Percentiles rank a stretch among this genome's conserved stretches.
Evolutionary conservation across 2,113 vertebrate species (phyloP).

Genomic region (Brachypteracias leptosomus): DNA sequence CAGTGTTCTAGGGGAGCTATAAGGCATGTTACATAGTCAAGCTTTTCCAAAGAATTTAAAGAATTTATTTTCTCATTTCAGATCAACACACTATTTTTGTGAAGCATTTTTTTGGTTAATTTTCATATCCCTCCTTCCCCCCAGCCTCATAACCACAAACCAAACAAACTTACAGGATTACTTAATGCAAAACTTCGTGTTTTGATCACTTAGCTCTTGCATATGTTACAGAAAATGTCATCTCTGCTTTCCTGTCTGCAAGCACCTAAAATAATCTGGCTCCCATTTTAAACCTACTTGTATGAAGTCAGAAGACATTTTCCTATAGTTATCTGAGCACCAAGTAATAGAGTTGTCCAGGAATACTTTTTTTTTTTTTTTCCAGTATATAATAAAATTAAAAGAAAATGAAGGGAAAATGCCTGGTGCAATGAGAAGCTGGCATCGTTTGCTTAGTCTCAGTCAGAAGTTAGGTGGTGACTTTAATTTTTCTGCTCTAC

Average conservation of each 20-base stretch:
- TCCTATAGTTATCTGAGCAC: not conserved
- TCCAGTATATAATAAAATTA: not conserved
- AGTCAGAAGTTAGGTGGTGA: not conserved
- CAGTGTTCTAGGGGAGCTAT: not conserved
- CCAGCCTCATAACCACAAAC: not conserved
- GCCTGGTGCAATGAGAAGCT: fast-evolving
- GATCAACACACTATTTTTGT: not conserved
- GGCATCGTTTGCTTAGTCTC: not conserved
- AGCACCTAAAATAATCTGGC: not conserved
- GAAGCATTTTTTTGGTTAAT: not conserved
- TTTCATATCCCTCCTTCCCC: not conserved
- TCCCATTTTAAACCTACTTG: not conserved
- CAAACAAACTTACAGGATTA: not conserved
- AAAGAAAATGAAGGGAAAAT: not conserved
- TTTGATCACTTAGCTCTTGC: not conserved
- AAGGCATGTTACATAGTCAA: not conserved
- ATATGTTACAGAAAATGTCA: not conserved
- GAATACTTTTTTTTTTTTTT: not conserved
- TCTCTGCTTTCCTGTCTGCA: not conserved
- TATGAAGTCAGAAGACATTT: not conserved
- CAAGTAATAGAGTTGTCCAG: not conserved
- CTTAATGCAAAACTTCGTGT: not conserved
- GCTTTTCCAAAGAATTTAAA: not conserved
- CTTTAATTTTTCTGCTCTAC: not conserved
- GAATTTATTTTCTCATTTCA: not conserved